Evolutionary conservation across 2,797 vertebrate genomes (phyloP).

Genomic region (Sparidentex hasta): DNA sequence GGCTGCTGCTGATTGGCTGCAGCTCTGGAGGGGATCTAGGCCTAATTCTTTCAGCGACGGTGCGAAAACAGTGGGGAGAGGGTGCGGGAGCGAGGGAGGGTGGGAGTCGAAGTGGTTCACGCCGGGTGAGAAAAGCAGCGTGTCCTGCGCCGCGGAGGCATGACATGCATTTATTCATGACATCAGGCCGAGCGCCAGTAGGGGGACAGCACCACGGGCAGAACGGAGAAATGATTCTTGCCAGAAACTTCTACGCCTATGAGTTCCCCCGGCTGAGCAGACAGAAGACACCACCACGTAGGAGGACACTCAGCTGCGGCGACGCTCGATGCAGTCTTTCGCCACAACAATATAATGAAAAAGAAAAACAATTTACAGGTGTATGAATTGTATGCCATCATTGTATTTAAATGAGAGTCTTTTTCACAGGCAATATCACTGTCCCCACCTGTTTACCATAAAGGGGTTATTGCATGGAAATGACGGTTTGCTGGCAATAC

Average conservation of each 20-base stretch:
- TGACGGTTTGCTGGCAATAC: slow-evolving; percentile 51
- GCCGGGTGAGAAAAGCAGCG: slow-evolving; percentile 50
- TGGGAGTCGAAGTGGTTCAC: slow-evolving; percentile 51
- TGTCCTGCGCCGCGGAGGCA: slow-evolving; percentile 50
- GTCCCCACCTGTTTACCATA: slow-evolving; percentile 54
- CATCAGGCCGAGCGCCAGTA: slow-evolving; percentile 62
- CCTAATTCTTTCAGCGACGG: slow-evolving; percentile 30
- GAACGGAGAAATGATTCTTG: slow-evolving; percentile 49
- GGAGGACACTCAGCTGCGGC: slow-evolving; percentile 33
- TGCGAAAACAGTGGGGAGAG: slow-evolving; percentile 55
- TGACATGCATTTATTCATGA: slow-evolving; percentile 85
- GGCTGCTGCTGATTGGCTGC: slow-evolving; percentile 37
- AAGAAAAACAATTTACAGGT: slow-evolving; percentile 40
- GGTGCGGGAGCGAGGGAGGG: slow-evolving; percentile 15
- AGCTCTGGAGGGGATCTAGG: slow-evolving; percentile 26
- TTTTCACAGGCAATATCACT: slow-evolving; percentile 39
- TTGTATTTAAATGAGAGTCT: slow-evolving; percentile 50
- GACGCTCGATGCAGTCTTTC: not conserved
- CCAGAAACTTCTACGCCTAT: slow-evolving; percentile 48
- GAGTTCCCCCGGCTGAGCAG: slow-evolving; percentile 42
- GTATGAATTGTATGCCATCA: slow-evolving; percentile 18
- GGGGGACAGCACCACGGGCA: slow-evolving; percentile 38
- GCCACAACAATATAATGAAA: slow-evolving; percentile 24
- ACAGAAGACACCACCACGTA: slow-evolving; percentile 4
- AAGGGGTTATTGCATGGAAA: slow-evolving; percentile 66